Evolutionary conservation across 2,113 vertebrate species (phyloP).

Genomic region (Dipodomys spectabilis): DNA sequence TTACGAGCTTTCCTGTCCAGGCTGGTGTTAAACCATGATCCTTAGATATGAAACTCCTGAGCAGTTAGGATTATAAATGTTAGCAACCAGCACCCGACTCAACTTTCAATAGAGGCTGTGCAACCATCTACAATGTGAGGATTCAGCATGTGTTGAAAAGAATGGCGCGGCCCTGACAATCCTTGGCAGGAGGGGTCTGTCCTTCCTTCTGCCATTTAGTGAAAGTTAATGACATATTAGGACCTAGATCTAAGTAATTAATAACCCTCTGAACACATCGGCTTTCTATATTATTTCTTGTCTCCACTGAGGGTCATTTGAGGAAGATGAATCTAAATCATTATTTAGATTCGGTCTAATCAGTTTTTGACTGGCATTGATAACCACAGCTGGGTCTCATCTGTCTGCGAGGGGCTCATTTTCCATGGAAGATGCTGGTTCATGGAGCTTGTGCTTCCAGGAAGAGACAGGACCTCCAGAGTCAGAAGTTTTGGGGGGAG

Average conservation of each 20-base stretch:
- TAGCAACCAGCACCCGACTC: neutral
- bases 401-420: neutral
- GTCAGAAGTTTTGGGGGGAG: neutral
- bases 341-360: slow-evolving; percentile 62
- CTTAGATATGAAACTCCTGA: no score
- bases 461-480: neutral
- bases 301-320: slow-evolving; percentile 57
- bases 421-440: neutral
- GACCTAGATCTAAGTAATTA: slow-evolving; percentile 8
- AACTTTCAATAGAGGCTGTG: neutral
- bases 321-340: slow-evolving; percentile 60
- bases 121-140: neutral
- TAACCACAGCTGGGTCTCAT: slow-evolving; percentile 18
- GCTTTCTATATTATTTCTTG: slow-evolving; percentile 50
- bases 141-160: neutral
- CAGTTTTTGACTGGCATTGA: slow-evolving; percentile 18
- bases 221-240: neutral
- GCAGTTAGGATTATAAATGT: no score
- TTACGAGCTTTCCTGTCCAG: no score
- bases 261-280: neutral
- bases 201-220: neutral
- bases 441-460: neutral
- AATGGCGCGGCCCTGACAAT: neutral
- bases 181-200: neutral
- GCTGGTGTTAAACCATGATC: no score